Evolutionary conservation across 2,797 vertebrate species (phyloP).

Genomic region (Acrocephalus scirpaceus): DNA sequence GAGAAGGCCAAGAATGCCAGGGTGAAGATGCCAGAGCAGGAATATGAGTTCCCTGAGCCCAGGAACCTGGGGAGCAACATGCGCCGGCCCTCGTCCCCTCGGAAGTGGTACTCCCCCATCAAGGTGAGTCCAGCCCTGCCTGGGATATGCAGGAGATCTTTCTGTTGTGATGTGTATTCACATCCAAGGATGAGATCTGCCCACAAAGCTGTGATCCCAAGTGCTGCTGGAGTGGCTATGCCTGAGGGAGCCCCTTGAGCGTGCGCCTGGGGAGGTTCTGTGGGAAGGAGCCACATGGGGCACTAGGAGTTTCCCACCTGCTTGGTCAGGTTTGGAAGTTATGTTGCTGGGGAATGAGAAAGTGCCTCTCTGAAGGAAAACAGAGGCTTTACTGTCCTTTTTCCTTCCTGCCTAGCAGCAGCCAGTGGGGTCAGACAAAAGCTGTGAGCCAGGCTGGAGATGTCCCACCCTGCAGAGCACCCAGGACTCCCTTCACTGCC

Average conservation of each 20-base stretch:
- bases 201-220: not conserved
- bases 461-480: not conserved
- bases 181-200: not conserved
- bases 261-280: not conserved
- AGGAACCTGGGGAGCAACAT: slow-evolving; percentile 87
- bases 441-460: not conserved
- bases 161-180: not conserved
- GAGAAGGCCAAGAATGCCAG: slow-evolving; percentile 97
- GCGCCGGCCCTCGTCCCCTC: slow-evolving; percentile 81
- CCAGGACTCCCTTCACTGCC: not conserved
- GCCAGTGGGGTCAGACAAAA: not conserved
- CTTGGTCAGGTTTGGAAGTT: not conserved
- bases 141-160: not conserved
- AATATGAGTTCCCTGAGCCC: slow-evolving; percentile 81
- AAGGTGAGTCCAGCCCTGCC: slow-evolving; percentile 79
- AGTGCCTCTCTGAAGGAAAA: not conserved
- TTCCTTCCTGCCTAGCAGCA: not conserved
- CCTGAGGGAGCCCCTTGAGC: not conserved
- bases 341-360: not conserved
- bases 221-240: not conserved
- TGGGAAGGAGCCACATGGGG: not conserved
- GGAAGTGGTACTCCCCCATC: slow-evolving; percentile 96
- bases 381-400: not conserved
- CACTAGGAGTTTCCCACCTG: not conserved
- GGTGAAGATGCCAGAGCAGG: slow-evolving; percentile 97